Percentiles rank a stretch among this genome's conserved stretches.
Evolutionary conservation across 2,113 vertebrate species (phyloP).

Genomic region (Neomonachus schauinslandi): DNA sequence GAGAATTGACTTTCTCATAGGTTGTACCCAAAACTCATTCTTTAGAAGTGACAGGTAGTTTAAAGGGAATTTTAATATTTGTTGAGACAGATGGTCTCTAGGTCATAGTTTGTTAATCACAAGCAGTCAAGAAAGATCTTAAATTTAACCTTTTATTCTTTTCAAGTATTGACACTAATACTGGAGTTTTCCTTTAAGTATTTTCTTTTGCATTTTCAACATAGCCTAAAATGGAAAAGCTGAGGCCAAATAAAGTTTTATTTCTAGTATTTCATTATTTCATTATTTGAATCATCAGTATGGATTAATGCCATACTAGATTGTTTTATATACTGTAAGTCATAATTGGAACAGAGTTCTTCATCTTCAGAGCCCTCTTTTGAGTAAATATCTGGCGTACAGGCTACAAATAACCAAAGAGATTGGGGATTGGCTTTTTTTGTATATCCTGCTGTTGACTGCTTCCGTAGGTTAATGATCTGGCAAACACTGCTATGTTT

Average conservation of each 20-base stretch:
- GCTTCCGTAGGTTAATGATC: conserved; percentile 28
- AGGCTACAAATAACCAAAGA: conserved; percentile 26
- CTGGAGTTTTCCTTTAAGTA: conserved; percentile 68
- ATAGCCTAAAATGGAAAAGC: conserved; percentile 45
- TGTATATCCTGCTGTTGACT: neutral
- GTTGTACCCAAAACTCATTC: conserved; percentile 24
- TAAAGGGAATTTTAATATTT: conserved; percentile 49
- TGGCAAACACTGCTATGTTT: conserved; percentile 13
- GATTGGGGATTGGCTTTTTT: neutral
- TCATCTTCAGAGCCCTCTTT: neutral
- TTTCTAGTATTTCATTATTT: conserved; percentile 16
- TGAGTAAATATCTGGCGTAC: neutral
- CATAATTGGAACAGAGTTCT: neutral
- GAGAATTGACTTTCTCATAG: conserved; percentile 23
- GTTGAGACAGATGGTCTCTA: neutral
- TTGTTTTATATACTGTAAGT: conserved; percentile 15
- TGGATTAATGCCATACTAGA: neutral
- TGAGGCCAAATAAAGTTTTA: conserved; percentile 50
- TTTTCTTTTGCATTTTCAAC: conserved; percentile 56
- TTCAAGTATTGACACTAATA: conserved; percentile 16
- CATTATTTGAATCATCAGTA: conserved; percentile 20
- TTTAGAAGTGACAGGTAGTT: neutral
- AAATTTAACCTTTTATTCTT: conserved; percentile 51
- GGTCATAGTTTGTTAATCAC: conserved; percentile 29
- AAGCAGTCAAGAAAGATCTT: conserved; percentile 48